phyloP scores from a whole-genome alignment of 92 coral and sea anemone genomes.

The Phenganax subtilis region DNA sequence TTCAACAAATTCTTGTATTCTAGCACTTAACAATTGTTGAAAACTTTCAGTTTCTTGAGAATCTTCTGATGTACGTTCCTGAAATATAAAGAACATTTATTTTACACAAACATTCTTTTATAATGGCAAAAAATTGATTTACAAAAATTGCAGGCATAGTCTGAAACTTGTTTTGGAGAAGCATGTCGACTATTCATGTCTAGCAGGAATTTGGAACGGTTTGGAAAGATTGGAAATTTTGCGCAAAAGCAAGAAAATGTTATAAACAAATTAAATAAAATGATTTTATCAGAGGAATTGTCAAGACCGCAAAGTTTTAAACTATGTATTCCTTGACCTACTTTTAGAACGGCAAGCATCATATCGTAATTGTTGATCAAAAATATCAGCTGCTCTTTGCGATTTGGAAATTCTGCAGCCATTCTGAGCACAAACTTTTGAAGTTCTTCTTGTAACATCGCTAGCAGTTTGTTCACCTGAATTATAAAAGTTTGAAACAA shows the following conservation, averaged over 20 bases:
- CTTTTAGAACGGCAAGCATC: constrained; percentile 98
- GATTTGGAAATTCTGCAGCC: constrained; percentile 98
- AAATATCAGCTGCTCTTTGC: constrained; percentile 92
- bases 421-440: constrained; percentile 86
- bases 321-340: constrained; percentile 29
- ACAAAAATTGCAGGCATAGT: not conserved
- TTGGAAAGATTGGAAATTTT: no score
- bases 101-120: no score
- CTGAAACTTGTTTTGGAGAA: not conserved
- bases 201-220: no score
- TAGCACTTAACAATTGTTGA: constrained; percentile 90
- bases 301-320: not conserved
- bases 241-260: no score
- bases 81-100: not conserved
- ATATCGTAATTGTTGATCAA: constrained; percentile 95
- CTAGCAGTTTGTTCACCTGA: constrained; percentile 89
- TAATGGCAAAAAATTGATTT: no score
- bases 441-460: constrained; percentile 82
- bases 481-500: not conserved
- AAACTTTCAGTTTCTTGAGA: constrained; percentile 95
- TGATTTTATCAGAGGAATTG: not conserved
- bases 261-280: no score
- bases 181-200: no score
- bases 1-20: constrained; percentile 97
- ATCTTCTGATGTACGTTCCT: constrained; percentile 98